phyloP scores from a whole-genome alignment of 2,888 invertebrate species.

The Micoletzkya japonica region DNA sequence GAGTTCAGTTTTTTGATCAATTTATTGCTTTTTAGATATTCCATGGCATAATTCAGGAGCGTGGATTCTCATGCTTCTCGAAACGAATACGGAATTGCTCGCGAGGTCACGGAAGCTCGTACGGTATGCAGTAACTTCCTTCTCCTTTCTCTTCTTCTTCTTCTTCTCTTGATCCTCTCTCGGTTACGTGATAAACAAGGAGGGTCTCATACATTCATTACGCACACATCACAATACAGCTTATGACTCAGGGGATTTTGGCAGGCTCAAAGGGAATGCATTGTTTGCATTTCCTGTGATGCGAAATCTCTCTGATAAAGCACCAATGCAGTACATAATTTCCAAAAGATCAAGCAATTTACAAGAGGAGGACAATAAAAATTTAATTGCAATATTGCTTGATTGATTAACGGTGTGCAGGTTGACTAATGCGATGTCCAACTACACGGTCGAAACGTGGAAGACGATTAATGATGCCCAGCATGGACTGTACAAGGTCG shows the following conservation, averaged over 20 bases:
- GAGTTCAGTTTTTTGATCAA: conserved; percentile 22
- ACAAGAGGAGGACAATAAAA: too few relatives aligned
- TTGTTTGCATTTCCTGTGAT: too few relatives aligned
- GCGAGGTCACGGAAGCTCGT: conserved; percentile 48
- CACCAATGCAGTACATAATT: too few relatives aligned
- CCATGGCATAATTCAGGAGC: too few relatives aligned
- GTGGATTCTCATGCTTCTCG: conserved; percentile 61
- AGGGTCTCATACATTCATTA: too few relatives aligned
- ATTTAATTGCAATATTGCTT: too few relatives aligned
- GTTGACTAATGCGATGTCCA: conserved; percentile 60
- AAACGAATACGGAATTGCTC: conserved; percentile 59
- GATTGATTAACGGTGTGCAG: conserved; percentile 34
- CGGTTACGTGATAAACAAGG: too few relatives aligned
- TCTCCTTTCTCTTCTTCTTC: not conserved
- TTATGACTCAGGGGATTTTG: too few relatives aligned
- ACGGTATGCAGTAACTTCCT: conserved; percentile 28
- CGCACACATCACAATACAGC: too few relatives aligned
- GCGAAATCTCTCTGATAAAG: too few relatives aligned
- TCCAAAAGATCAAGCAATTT: not conserved
- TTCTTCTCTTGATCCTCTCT: not conserved
- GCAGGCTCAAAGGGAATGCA: too few relatives aligned
- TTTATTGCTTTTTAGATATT: not conserved
- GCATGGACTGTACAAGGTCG: conserved; percentile 48
- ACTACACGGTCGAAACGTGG: conserved; percentile 60
- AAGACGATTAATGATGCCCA: conserved; percentile 55